Percentiles rank a stretch among this genome's conserved stretches.
Conservation (phyloP, 92 coral and sea anemone species). For the Epizoanthus stellaris region DNA sequence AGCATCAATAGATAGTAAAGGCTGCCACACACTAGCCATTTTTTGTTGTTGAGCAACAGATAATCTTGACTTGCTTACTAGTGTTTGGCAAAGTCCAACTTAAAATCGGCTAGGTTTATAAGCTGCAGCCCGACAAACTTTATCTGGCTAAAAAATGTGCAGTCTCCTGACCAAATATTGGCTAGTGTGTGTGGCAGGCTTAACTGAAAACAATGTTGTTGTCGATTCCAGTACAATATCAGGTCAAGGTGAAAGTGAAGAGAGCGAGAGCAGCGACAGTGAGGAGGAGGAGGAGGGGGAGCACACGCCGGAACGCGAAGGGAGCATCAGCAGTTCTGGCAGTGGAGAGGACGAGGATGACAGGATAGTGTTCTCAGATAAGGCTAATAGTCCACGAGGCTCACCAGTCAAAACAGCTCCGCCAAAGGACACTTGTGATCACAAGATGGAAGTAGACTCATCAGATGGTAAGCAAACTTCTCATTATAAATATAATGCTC, state of each 20-base stretch:
- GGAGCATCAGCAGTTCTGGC: slow-evolving; percentile 65
- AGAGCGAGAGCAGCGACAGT: slow-evolving; percentile 92
- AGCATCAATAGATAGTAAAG: too few species aligned
- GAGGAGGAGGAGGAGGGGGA: slow-evolving; percentile 86
- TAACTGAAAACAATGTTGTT: too few species aligned
- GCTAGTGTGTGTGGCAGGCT: too few species aligned
- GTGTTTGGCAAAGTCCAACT: too few species aligned
- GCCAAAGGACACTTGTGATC: slow-evolving; percentile 48
- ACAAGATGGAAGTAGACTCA: slow-evolving; percentile 88
- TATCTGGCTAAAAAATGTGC: too few species aligned
- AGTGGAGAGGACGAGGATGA: slow-evolving; percentile 70
- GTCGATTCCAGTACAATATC: slow-evolving; percentile 60
- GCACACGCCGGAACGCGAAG: slow-evolving; percentile 66
- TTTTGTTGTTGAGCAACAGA: too few species aligned
- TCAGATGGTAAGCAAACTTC: slow-evolving; percentile 60
- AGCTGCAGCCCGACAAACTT: too few species aligned
- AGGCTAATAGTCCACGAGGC: slow-evolving; percentile 43
- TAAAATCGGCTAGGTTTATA: too few species aligned
- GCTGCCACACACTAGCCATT: too few species aligned
- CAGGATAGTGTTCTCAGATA: slow-evolving; percentile 70
- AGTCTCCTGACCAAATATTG: too few species aligned
- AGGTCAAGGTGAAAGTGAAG: slow-evolving; percentile 74
- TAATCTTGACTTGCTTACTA: too few species aligned
- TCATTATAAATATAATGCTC: too few species aligned
- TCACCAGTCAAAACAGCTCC: slow-evolving; percentile 68